phyloP scores from a whole-genome alignment of 2,113 vertebrate species.

The Paratilapia polleni region DNA sequence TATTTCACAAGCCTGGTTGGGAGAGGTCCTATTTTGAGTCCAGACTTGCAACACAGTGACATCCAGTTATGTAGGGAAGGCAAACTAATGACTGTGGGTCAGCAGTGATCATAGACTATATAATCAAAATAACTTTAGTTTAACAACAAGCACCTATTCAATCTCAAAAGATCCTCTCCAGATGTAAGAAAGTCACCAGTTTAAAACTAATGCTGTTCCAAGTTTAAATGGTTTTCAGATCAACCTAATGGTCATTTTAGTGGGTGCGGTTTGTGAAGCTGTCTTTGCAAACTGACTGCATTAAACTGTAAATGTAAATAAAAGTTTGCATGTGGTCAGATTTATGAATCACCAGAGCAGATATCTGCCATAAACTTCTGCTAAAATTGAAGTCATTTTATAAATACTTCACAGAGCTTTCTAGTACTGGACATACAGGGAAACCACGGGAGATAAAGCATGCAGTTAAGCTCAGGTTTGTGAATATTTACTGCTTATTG shows the following conservation, averaged over 20 bases:
- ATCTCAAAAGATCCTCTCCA: not conserved
- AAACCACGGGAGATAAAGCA: not conserved
- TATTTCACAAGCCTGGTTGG: slow-evolving; percentile 56
- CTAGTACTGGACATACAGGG: not conserved
- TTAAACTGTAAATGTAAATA: not conserved
- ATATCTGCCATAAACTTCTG: not conserved
- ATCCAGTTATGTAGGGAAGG: slow-evolving; percentile 23
- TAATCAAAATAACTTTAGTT: not conserved
- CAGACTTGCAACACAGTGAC: slow-evolving; percentile 37
- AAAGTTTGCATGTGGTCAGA: not conserved
- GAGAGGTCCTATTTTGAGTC: slow-evolving; percentile 44
- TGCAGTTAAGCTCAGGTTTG: not conserved
- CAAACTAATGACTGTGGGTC: not conserved
- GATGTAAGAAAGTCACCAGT: not conserved
- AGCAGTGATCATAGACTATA: not conserved
- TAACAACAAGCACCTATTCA: not conserved
- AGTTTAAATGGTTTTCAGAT: not conserved
- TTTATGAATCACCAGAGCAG: not conserved
- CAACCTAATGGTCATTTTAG: not conserved
- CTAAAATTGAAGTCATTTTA: not conserved
- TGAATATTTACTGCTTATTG: not conserved
- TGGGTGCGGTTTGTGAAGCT: not conserved
- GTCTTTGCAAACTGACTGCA: not conserved
- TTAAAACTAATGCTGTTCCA: not conserved
- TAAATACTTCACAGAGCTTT: not conserved